phyloP scores from a whole-genome alignment of 2,888 invertebrate genomes.

The Epirrhoe tristata region DNA sequence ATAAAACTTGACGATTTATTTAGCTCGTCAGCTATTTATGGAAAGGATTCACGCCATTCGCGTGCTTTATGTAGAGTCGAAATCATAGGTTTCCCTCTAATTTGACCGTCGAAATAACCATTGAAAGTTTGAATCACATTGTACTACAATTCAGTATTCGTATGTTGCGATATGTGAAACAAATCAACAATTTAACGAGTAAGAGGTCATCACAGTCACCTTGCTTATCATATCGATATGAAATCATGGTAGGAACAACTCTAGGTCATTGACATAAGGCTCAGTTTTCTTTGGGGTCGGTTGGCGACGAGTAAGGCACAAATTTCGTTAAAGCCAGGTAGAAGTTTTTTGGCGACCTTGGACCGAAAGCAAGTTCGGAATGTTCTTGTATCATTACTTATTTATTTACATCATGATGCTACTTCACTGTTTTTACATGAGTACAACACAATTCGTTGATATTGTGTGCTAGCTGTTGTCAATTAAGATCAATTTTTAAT shows the following conservation, averaged over 20 bases:
- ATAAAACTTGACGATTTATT: neutral
- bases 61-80: neutral
- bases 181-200: conserved; percentile 50
- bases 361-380: conserved; percentile 52
- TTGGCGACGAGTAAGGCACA: conserved; percentile 49
- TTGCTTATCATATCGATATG: conserved; percentile 48
- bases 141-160: conserved; percentile 26
- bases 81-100: neutral
- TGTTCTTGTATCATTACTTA: conserved; percentile 51
- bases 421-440: conserved; percentile 19
- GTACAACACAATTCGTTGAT: conserved; percentile 16
- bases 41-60: neutral
- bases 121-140: conserved; percentile 7
- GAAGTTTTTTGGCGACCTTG: conserved; percentile 61
- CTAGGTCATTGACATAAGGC: conserved; percentile 47
- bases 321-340: conserved; percentile 56
- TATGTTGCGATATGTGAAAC: conserved; percentile 45
- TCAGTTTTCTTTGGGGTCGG: conserved; percentile 44
- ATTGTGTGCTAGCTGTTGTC: conserved; percentile 26
- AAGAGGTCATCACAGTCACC: conserved; percentile 56
- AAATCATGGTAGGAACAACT: conserved; percentile 38
- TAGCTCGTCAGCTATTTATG: conserved; percentile 4
- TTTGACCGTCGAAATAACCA: conserved; percentile 2
- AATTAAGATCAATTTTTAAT: conserved; percentile 32
- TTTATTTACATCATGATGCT: conserved; percentile 50